A percentile compares a stretch with the other conserved stretches of the same genome.
Evolutionary conservation across 1,140 invertebrate genomes (phyloP).

Genomic region (Theocolax elegans): DNA sequence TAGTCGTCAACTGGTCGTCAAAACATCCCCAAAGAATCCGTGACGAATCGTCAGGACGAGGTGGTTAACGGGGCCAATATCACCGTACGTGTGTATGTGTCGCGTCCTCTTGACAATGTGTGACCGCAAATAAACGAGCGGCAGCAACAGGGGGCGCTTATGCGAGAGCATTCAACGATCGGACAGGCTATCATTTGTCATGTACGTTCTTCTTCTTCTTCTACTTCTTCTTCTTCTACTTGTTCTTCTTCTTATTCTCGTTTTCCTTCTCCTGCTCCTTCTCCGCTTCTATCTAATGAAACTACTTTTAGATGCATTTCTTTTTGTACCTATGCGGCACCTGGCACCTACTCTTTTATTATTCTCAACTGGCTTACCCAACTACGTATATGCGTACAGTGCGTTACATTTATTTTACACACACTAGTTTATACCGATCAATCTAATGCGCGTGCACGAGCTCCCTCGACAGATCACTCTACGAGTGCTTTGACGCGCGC

Average conservation of each 20-base stretch:
- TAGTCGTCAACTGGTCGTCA: constrained; percentile 66
- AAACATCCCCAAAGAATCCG: constrained; percentile 65
- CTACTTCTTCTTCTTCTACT: too few relatives aligned
- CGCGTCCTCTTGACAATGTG: constrained; percentile 56
- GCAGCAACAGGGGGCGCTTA: constrained; percentile 66
- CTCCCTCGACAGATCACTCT: too few relatives aligned
- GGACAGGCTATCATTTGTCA: constrained; percentile 68
- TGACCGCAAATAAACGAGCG: constrained; percentile 67
- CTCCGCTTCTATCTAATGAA: constrained; percentile 64
- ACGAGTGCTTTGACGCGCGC: constrained; percentile 25
- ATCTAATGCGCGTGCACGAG: neutral
- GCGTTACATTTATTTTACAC: constrained; percentile 33
- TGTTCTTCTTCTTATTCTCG: neutral
- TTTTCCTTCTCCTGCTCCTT: too few relatives aligned
- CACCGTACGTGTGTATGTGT: neutral
- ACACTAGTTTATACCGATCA: neutral
- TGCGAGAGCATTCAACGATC: constrained; percentile 60
- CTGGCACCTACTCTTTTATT: constrained; percentile 57
- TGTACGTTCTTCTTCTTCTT: constrained; percentile 39
- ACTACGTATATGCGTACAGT: neutral
- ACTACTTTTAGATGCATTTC: constrained; percentile 66
- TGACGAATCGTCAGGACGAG: constrained; percentile 58
- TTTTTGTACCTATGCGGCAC: constrained; percentile 52
- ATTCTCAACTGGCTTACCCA: constrained; percentile 44
- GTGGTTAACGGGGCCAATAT: constrained; percentile 11